These are phyloP conservation scores for Podotricha telesiphe DNA, from an alignment of 2,888 invertebrate species.

Conservation along the genomic window DNA sequence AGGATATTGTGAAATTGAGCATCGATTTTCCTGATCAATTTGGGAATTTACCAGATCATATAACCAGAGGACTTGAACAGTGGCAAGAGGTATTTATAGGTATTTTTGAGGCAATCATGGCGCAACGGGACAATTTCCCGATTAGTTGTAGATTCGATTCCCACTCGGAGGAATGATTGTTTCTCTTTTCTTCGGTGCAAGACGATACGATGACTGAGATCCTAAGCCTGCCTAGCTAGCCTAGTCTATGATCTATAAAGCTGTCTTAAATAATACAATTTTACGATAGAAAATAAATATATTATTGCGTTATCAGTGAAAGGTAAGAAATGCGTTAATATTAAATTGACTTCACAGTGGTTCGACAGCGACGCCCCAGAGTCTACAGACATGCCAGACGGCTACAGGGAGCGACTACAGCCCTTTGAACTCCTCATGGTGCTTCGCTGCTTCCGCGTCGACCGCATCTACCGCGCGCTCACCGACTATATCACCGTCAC, in stretches of 20 bases:
- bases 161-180: no score
- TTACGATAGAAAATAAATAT: no score
- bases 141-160: no score
- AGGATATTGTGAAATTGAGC: conserved; percentile 90
- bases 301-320: no score
- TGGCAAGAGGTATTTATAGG: conserved; percentile 87
- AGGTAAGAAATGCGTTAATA: no score
- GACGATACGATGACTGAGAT: no score
- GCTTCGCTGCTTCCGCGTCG: conserved; percentile 94
- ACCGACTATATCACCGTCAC: conserved; percentile 91
- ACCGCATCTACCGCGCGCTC: conserved; percentile 93
- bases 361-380: conserved; percentile 93
- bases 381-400: conserved; percentile 86
- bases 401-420: conserved; percentile 85
- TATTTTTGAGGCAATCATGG: no score
- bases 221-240: no score
- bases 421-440: conserved; percentile 91
- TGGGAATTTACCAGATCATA: conserved; percentile 85
- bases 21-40: conserved; percentile 88
- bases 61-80: conserved; percentile 74
- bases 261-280: no score
- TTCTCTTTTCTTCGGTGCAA: no score
- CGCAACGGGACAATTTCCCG: no score
- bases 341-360: conserved; percentile 87
- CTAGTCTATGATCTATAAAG: no score